Evolutionary conservation across 2,888 invertebrate genomes (phyloP).

Genomic region (Scaptomyza flava): DNA sequence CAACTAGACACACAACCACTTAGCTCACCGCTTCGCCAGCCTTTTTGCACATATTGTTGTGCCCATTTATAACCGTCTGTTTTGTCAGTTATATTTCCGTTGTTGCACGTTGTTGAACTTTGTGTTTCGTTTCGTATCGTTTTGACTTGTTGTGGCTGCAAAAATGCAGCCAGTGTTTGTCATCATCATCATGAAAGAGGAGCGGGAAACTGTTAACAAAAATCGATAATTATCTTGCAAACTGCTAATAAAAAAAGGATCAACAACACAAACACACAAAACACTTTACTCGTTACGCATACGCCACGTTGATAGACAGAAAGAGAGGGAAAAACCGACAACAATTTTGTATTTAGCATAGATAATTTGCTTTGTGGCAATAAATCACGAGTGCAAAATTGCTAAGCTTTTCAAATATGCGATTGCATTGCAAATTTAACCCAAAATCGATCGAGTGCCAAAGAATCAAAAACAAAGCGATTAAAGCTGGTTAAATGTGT

Average conservation of each 20-base stretch:
- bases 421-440: background rate
- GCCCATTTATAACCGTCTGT: conserved; percentile 49
- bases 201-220: conserved; percentile 15
- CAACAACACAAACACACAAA: background rate
- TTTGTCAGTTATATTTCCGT: conserved; percentile 48
- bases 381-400: conserved; percentile 63
- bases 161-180: conserved; percentile 12
- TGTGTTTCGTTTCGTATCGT: conserved; percentile 2
- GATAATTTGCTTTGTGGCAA: conserved; percentile 27
- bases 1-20: background rate
- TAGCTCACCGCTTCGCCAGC: background rate
- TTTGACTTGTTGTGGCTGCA: background rate
- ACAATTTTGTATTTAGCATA: conserved; percentile 12
- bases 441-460: background rate
- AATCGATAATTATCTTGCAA: conserved; percentile 63
- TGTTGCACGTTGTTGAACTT: conserved; percentile 11
- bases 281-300: conserved; percentile 33
- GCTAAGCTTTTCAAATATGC: conserved; percentile 18
- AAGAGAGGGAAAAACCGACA: background rate
- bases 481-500: background rate
- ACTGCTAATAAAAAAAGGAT: conserved; percentile 6
- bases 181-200: conserved; percentile 12
- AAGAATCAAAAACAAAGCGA: background rate
- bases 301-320: conserved; percentile 43
- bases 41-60: conserved; percentile 6